phyloP scores from a whole-genome alignment of 2,888 invertebrate species.

The Conistra vaccinii region DNA sequence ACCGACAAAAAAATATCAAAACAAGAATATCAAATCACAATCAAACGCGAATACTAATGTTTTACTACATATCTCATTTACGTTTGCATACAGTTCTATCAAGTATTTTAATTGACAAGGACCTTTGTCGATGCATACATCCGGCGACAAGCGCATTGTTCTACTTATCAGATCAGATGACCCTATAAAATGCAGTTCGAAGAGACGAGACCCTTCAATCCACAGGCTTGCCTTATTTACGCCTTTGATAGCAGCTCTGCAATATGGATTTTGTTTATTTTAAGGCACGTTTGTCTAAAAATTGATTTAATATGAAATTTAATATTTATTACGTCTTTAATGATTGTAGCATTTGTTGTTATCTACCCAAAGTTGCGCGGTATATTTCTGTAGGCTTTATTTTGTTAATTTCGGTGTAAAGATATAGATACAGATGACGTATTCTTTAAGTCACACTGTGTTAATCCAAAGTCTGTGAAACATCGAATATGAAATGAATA shows the following conservation, averaged over 20 bases:
- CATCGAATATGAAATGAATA: too few species aligned
- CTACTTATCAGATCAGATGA: conserved; percentile 82
- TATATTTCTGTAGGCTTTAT: not conserved
- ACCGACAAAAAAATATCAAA: conserved; percentile 21
- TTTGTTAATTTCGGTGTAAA: not conserved
- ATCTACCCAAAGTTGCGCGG: not conserved
- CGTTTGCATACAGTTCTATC: conserved; percentile 79
- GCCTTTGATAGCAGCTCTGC: conserved; percentile 54
- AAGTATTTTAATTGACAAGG: conserved; percentile 85
- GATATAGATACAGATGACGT: not conserved
- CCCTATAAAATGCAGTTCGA: conserved; percentile 81
- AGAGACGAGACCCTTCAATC: conserved; percentile 76
- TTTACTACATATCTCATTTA: conserved; percentile 66
- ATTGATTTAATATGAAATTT: not conserved
- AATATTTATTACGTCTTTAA: not conserved
- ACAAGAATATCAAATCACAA: conserved; percentile 56
- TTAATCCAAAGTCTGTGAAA: not conserved
- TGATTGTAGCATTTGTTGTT: not conserved
- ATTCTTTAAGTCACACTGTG: not conserved
- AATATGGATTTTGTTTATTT: conserved; percentile 77
- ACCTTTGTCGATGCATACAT: conserved; percentile 83
- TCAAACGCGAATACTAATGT: conserved; percentile 52
- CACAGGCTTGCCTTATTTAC: conserved; percentile 69
- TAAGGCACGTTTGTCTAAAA: conserved; percentile 69
- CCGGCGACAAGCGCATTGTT: conserved; percentile 81